A percentile compares a stretch with the other conserved stretches of the same genome.
Evolutionary conservation across 2,113 vertebrate genomes (phyloP).

Genomic region (Mirounga angustirostris): DNA sequence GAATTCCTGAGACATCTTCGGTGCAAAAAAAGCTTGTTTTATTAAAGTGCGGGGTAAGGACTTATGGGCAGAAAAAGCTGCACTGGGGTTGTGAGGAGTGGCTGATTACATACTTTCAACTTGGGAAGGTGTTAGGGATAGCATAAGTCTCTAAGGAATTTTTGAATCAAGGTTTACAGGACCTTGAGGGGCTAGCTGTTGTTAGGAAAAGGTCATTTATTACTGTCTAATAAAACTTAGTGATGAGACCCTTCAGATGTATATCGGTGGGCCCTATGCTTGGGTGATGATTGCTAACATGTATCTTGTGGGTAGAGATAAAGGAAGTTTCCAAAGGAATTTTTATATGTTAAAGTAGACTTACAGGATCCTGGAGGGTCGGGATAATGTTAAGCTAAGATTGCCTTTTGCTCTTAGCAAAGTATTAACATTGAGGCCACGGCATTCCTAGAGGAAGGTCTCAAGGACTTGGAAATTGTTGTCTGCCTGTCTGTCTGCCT

Average conservation of each 20-base stretch:
- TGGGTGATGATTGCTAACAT: neutral
- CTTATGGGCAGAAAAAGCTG: neutral
- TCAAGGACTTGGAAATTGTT: no score
- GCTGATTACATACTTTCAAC: neutral
- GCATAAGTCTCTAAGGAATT: neutral
- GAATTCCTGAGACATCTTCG: neutral
- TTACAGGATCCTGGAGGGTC: neutral
- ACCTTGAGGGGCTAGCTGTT: neutral
- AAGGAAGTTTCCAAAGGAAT: neutral
- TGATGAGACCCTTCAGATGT: neutral
- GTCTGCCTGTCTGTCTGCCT: neutral
- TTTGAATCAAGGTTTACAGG: neutral
- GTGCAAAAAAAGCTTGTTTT: neutral
- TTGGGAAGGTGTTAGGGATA: neutral
- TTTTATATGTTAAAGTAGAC: neutral
- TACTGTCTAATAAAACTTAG: neutral
- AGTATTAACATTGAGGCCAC: neutral
- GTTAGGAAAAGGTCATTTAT: neutral
- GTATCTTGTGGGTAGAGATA: neutral
- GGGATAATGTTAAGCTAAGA: neutral
- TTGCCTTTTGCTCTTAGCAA: neutral
- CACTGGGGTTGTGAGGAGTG: neutral
- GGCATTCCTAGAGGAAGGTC: neutral
- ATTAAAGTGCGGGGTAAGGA: neutral
- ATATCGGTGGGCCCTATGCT: neutral